Evolutionary conservation across 2,113 vertebrate genomes (phyloP).

Genomic region (Athene cunicularia): DNA sequence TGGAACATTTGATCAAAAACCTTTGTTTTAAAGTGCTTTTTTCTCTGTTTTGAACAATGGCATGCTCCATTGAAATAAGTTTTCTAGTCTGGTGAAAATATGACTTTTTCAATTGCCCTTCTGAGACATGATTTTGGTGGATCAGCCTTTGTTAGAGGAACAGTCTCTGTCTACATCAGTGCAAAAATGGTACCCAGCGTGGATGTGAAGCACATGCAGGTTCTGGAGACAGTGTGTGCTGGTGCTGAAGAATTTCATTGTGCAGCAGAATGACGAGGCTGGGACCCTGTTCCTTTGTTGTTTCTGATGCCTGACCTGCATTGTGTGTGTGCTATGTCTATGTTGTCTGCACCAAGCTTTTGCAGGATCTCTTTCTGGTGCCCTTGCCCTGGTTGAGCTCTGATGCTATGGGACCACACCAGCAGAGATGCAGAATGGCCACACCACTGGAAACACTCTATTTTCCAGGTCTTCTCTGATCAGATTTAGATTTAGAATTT

Average conservation of each 20-base stretch:
- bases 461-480: neutral
- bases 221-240: neutral
- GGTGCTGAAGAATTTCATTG: neutral
- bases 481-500: neutral
- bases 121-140: neutral
- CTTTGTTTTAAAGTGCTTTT: neutral
- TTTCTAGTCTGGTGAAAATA: neutral
- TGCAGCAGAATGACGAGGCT: neutral
- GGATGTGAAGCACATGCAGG: neutral
- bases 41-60: neutral
- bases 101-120: neutral
- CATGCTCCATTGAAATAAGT: neutral
- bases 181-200: neutral
- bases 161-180: neutral
- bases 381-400: neutral
- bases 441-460: neutral
- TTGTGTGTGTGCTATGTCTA: accelerated
- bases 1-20: neutral
- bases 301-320: neutral
- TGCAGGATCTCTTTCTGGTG: neutral
- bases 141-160: neutral
- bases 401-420: neutral
- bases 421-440: neutral
- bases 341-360: neutral
- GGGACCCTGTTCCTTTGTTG: neutral